Evolutionary conservation across 2,797 vertebrate genomes (phyloP).

Genomic region (Aldrovandia affinis): DNA sequence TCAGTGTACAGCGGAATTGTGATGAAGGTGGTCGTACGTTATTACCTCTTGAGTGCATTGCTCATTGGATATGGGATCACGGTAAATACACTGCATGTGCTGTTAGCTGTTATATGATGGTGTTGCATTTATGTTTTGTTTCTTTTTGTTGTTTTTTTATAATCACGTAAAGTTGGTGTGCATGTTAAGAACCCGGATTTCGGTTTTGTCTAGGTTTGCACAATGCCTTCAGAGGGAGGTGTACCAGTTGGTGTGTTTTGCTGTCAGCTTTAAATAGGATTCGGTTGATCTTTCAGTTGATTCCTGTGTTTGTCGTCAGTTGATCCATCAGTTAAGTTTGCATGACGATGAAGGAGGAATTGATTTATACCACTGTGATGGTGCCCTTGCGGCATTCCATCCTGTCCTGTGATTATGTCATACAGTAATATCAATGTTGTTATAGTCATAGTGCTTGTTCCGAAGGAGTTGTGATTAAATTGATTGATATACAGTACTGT

Average conservation of each 20-base stretch:
- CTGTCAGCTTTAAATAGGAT: neutral
- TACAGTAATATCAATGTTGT: neutral
- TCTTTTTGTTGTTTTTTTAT: neutral
- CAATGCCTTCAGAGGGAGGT: neutral
- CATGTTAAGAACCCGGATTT: neutral
- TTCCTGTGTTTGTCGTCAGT: neutral
- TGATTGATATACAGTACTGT: neutral
- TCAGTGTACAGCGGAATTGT: neutral
- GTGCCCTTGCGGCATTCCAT: neutral
- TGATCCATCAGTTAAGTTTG: neutral
- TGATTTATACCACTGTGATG: no score
- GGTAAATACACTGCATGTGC: conserved; percentile 18
- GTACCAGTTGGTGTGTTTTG: neutral
- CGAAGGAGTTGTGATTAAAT: neutral
- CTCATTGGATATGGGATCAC: conserved; percentile 11
- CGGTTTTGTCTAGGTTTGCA: neutral
- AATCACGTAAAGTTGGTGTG: neutral
- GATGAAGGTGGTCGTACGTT: conserved; percentile 22
- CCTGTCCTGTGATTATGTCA: neutral
- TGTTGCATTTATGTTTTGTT: neutral
- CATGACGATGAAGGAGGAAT: neutral
- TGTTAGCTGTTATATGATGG: neutral
- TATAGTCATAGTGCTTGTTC: neutral
- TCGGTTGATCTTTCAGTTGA: neutral
- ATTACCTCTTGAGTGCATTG: conserved; percentile 7